Evolutionary conservation across 2,113 vertebrate species (phyloP), one percentile per base, ranked within the genome.

Genomic region (Pao palembangensis): DNA sequence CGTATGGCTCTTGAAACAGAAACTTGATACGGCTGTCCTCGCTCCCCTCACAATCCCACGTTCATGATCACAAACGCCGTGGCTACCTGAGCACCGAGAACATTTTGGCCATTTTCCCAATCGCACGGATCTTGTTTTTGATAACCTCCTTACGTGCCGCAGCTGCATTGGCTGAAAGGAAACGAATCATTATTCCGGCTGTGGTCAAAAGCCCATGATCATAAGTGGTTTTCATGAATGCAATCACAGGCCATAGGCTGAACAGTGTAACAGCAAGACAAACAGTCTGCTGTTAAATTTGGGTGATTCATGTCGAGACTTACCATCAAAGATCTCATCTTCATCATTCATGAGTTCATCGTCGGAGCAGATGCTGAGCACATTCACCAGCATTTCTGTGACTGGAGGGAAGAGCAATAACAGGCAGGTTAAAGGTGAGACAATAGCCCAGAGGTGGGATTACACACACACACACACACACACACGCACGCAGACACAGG

Each of bases 51-150:
- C 38, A 50, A 12, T 11, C 19, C 4, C 48, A 50, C 58, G 46
- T 13, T 23, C 6, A 8, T 17, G 19, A 23, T 41, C 44, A 56
- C 41, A 44, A 17, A 50, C 10, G 19, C 21, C 2, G 8, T 47
- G 18, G 64, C 62, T 78, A 93, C 92, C 92, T 91, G 82, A 93
- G 89, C 58, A 93, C 92, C 6, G 84, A 86, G 83, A 93, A 93
- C 91, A 93, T 92, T 85, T 92, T 92, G 66, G 92, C 92, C 92
- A 93, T 93, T 67, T 93, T 93, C 54, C 92, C 92, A 13, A 93
- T 93, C 23, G 92, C 92, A 15, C 92, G 88, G 64, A 93, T 93
- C 86, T 93, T 93, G 88, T 93, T 93, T 82, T 59, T 89, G 80
- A 93, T 93, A 71, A 93, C 92, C 76, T 93, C 92, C 81, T 93